A percentile compares a stretch with the other conserved stretches of the same genome.
Evolutionary conservation across 2,797 vertebrate species (phyloP).

Genomic region (Pseudochirops cupreus): DNA sequence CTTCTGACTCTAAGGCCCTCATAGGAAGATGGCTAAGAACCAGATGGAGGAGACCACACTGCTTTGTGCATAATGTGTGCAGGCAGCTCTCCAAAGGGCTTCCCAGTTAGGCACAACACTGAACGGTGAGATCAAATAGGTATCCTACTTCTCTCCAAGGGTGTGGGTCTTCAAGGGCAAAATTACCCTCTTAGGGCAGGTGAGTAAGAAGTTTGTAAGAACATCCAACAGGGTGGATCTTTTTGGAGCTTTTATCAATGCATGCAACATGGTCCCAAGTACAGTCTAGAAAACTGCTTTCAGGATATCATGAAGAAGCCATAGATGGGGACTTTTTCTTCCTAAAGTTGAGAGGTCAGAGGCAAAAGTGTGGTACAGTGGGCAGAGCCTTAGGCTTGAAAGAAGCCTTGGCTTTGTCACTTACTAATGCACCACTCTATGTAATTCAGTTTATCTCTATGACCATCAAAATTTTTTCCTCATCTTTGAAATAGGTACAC

Average conservation of each 20-base stretch:
- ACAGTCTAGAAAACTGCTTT: not conserved
- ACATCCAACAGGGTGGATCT: not conserved
- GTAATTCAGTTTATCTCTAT: not conserved
- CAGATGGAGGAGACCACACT: not conserved
- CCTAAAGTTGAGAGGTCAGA: not conserved
- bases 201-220: fast-evolving
- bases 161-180: not conserved
- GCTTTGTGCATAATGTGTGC: not conserved
- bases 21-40: not conserved
- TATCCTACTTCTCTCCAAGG: not conserved
- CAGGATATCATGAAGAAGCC: not conserved
- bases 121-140: not conserved
- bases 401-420: not conserved
- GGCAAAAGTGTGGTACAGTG: not conserved
- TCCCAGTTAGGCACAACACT: not conserved
- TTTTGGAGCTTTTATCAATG: not conserved
- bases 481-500: not conserved
- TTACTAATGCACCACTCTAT: not conserved
- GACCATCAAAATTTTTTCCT: not conserved
- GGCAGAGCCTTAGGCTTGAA: not conserved
- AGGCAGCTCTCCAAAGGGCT: not conserved
- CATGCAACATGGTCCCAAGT: not conserved
- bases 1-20: not conserved
- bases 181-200: not conserved
- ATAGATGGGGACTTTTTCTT: conserved; percentile 14